These are phyloP conservation scores for Lasius platythorax DNA, from an alignment of 2,888 invertebrate species.

Conservation along the genomic window DNA sequence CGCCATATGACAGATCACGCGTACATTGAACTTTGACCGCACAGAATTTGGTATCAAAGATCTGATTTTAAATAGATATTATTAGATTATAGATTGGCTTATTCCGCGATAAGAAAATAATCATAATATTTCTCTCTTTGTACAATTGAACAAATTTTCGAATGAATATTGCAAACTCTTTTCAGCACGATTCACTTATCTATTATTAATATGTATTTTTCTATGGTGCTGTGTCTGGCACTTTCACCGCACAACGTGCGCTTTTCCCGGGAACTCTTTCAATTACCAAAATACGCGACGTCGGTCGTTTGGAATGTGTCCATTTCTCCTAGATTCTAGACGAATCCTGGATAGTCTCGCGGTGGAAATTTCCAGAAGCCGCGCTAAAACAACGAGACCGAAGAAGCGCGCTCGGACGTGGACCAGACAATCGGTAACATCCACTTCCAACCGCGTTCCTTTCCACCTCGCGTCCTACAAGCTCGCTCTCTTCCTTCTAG, in stretches of 20 bases:
- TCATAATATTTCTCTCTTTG: background rate
- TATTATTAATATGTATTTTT: background rate
- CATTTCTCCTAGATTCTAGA: slow-evolving; percentile 62
- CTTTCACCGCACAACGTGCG: background rate
- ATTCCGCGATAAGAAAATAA: background rate
- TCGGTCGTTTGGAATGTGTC: slow-evolving; percentile 66
- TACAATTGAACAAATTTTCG: background rate
- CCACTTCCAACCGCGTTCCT: slow-evolving; percentile 58
- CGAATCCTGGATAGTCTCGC: slow-evolving; percentile 53
- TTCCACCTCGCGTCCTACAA: background rate
- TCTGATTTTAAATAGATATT: background rate
- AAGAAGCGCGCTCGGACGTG: slow-evolving; percentile 54
- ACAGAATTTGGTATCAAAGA: background rate
- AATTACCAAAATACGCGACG: slow-evolving; percentile 23
- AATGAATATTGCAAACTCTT: background rate
- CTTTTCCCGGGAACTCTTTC: background rate
- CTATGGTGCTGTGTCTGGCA: background rate
- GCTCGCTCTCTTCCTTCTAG: slow-evolving; percentile 18
- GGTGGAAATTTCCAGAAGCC: slow-evolving; percentile 6
- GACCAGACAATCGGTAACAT: slow-evolving; percentile 72
- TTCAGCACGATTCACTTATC: background rate
- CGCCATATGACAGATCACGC: background rate
- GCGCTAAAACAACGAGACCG: slow-evolving; percentile 51
- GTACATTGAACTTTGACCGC: background rate
- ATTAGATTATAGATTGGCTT: background rate